These are phyloP conservation scores for Prosopocoilus inquinatus DNA, from an alignment of 2,888 invertebrate species.

Conservation along the genomic window DNA sequence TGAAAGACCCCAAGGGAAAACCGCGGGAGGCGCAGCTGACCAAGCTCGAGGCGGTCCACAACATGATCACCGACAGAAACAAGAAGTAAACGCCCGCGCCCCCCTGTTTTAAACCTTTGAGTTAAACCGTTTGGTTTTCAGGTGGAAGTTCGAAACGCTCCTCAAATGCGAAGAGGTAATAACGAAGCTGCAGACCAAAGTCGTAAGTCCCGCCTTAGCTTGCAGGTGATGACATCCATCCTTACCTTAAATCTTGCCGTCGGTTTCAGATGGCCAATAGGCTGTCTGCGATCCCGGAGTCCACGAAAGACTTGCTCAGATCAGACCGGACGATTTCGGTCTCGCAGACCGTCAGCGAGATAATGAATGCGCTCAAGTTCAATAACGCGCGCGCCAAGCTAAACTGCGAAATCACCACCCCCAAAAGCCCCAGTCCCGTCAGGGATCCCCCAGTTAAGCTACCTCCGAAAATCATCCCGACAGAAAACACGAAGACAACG, in stretches of 20 bases:
- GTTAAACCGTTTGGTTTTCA: slow-evolving; percentile 42
- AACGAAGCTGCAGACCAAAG: slow-evolving; percentile 64
- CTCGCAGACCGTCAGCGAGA: slow-evolving; percentile 12
- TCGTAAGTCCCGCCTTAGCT: slow-evolving; percentile 52
- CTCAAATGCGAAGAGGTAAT: slow-evolving; percentile 69
- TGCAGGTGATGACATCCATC: neutral
- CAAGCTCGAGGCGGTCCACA: slow-evolving; percentile 64
- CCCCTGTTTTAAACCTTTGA: neutral
- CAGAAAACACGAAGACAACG: slow-evolving; percentile 15
- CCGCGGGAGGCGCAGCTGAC: slow-evolving; percentile 60
- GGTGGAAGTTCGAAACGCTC: slow-evolving; percentile 67
- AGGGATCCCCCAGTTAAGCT: slow-evolving; percentile 5
- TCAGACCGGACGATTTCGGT: slow-evolving; percentile 2
- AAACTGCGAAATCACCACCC: slow-evolving; percentile 39
- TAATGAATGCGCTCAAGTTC: slow-evolving; percentile 18
- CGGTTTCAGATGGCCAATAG: slow-evolving; percentile 13
- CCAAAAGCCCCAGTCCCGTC: slow-evolving; percentile 51
- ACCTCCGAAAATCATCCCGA: slow-evolving; percentile 41
- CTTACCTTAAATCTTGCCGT: neutral
- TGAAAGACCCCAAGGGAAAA: slow-evolving; percentile 54
- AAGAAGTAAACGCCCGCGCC: slow-evolving; percentile 55
- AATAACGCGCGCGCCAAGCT: slow-evolving; percentile 24
- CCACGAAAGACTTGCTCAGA: slow-evolving; percentile 4
- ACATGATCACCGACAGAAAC: slow-evolving; percentile 60
- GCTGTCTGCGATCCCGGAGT: neutral